phyloP scores from a whole-genome alignment of 2,888 invertebrate genomes.

The Polyommatus iphigenia region DNA sequence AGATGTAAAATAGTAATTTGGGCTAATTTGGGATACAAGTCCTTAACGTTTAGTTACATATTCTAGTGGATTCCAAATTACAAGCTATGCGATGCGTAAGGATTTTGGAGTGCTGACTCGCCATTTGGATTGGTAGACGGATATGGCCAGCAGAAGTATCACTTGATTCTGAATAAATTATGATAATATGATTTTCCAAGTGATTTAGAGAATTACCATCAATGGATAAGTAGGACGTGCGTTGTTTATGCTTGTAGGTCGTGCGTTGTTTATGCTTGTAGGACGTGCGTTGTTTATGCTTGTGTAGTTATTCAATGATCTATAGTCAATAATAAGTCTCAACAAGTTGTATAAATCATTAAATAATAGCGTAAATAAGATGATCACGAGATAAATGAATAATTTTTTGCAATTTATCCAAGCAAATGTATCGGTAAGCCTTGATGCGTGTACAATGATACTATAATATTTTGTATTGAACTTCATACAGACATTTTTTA shows the following conservation, averaged over 20 bases:
- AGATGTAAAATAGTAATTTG: not conserved
- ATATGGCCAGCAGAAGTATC: not conserved
- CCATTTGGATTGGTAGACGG: not conserved
- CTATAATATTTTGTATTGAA: not conserved
- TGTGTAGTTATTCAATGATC: conserved; percentile 19
- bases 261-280: conserved; percentile 15
- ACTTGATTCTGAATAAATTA: not conserved
- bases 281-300: conserved; percentile 11
- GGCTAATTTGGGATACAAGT: too few species aligned
- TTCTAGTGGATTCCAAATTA: not conserved
- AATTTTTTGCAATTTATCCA: conserved; percentile 3
- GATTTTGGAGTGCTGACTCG: not conserved
- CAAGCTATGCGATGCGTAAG: not conserved
- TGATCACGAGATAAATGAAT: conserved; percentile 2
- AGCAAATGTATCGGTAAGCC: not conserved
- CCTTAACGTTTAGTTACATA: too few species aligned
- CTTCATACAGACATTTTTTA: not conserved
- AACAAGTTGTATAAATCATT: conserved; percentile 4
- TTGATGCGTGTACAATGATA: not conserved
- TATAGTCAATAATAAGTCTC: conserved; percentile 11
- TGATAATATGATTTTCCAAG: not conserved
- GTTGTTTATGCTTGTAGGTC: conserved; percentile 7
- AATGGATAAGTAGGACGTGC: conserved; percentile 4
- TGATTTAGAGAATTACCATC: not conserved
- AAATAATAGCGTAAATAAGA: conserved; percentile 11